phyloP scores from a whole-genome alignment of 2,888 invertebrate genomes.

The Callinectes sapidus region DNA sequence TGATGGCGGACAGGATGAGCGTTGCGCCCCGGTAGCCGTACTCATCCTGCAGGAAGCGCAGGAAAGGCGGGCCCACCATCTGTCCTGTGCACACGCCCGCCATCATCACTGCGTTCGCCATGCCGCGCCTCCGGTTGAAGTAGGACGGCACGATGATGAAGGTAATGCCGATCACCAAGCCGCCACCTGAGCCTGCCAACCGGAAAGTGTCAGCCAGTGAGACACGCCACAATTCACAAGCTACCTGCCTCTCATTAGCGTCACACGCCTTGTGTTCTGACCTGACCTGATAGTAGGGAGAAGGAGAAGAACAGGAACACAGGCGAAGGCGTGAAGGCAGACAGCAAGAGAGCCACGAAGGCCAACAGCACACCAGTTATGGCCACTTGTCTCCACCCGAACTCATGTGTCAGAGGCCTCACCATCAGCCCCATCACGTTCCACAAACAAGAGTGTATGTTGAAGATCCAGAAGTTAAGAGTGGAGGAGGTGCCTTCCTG shows the following conservation, averaged over 20 bases:
- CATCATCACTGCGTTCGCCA: conserved; percentile 72
- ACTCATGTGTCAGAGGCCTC: conserved; percentile 52
- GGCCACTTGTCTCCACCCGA: conserved; percentile 57
- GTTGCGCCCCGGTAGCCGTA: conserved; percentile 79
- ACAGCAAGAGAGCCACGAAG: conserved; percentile 18
- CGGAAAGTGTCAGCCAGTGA: neutral
- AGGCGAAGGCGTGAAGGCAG: conserved; percentile 52
- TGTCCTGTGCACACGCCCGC: conserved; percentile 72
- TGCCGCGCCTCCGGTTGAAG: conserved; percentile 71
- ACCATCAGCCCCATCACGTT: conserved; percentile 47
- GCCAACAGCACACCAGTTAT: conserved; percentile 36
- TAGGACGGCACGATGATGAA: conserved; percentile 71
- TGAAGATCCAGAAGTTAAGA: conserved; percentile 62
- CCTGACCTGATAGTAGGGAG: conserved; percentile 58
- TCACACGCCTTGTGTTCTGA: conserved; percentile 30
- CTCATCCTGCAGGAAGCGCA: conserved; percentile 54
- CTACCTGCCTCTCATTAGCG: neutral
- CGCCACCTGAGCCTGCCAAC: conserved; percentile 31
- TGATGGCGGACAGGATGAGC: conserved; percentile 82
- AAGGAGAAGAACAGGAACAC: conserved; percentile 60
- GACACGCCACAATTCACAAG: neutral
- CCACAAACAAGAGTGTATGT: conserved; percentile 52
- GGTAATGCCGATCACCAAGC: conserved; percentile 18
- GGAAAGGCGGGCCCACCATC: conserved; percentile 68
- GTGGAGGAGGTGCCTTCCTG: conserved; percentile 48